Conservation (phyloP, 2,888 invertebrate species). For the Drosophila demipolita region DNA sequence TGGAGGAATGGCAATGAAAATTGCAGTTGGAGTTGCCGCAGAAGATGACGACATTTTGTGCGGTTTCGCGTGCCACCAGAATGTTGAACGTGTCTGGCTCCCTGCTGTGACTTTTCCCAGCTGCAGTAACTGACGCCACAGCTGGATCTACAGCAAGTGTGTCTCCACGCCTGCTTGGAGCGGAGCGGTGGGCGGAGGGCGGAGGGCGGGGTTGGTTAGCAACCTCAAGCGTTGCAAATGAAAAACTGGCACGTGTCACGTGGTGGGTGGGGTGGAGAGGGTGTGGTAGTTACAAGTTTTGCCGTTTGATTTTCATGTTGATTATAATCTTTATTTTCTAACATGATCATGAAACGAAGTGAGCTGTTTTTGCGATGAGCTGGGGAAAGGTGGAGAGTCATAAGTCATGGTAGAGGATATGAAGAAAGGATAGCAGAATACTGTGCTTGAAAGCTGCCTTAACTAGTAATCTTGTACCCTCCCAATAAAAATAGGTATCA, state of each 20-base stretch:
- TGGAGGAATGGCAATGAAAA: constrained; percentile 1
- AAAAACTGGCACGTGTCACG: constrained; percentile 65
- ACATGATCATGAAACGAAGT: constrained; percentile 30
- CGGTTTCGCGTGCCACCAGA: constrained; percentile 76
- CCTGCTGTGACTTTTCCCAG: constrained; percentile 45
- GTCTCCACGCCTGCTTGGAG: constrained; percentile 38
- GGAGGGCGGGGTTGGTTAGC: neutral
- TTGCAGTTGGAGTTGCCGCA: constrained; percentile 10
- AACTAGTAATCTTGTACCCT: neutral
- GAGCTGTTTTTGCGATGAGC: neutral
- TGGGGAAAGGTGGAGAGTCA: neutral
- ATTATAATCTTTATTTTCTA: constrained; percentile 63
- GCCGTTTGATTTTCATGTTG: constrained; percentile 74
- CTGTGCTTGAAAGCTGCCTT: neutral
- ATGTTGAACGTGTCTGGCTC: constrained; percentile 67
- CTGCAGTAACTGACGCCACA: constrained; percentile 25
- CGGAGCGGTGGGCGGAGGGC: constrained; percentile 3
- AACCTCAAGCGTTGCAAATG: constrained; percentile 46
- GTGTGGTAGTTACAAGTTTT: constrained; percentile 51
- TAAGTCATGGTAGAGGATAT: neutral
- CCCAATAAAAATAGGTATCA: neutral
- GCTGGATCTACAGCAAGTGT: constrained; percentile 10
- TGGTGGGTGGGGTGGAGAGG: neutral
- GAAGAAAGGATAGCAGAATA: neutral
- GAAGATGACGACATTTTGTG: constrained; percentile 61